phyloP scores from a whole-genome alignment of 2,797 vertebrate species.

The Enteromius treurensis region DNA sequence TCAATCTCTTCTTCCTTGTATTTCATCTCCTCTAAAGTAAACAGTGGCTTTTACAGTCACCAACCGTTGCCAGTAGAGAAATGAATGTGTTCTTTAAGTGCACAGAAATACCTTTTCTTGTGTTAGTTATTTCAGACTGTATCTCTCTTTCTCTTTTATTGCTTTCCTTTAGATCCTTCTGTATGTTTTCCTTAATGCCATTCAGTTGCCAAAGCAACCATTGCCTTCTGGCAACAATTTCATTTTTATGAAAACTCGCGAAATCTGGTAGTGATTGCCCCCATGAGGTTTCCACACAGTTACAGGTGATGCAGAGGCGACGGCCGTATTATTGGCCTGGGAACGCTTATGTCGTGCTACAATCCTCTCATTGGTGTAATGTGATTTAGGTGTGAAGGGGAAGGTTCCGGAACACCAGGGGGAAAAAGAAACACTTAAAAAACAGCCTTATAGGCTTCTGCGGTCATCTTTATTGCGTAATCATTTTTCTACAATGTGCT shows the following conservation, averaged over 20 bases:
- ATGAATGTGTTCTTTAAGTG: conserved; percentile 22
- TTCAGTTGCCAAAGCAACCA: conserved; percentile 55
- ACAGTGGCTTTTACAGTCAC: not conserved
- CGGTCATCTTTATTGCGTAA: conserved; percentile 54
- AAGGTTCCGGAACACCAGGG: conserved; percentile 27
- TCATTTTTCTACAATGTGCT: conserved; percentile 53
- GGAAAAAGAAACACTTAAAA: conserved; percentile 23
- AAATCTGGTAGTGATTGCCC: conserved; percentile 42
- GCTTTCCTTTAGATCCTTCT: conserved; percentile 63
- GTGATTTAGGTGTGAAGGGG: conserved; percentile 43
- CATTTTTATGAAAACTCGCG: conserved; percentile 27
- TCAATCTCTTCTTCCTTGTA: conserved; percentile 2
- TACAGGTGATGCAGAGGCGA: conserved; percentile 37
- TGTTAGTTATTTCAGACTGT: conserved; percentile 18
- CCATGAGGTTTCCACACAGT: conserved; percentile 26
- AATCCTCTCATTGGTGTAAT: conserved; percentile 7
- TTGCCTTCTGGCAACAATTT: conserved; percentile 17
- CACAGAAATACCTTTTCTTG: not conserved
- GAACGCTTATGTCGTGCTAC: not conserved
- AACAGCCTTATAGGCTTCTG: conserved; percentile 34
- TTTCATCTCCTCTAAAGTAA: conserved; percentile 21
- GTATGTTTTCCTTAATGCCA: conserved; percentile 38
- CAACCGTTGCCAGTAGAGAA: not conserved
- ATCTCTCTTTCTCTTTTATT: conserved; percentile 56
- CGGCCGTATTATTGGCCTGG: conserved; percentile 2